A percentile compares a stretch with the other conserved stretches of the same genome.
phyloP scores from a whole-genome alignment of 2,113 vertebrate species.

The Trinectes maculatus region DNA sequence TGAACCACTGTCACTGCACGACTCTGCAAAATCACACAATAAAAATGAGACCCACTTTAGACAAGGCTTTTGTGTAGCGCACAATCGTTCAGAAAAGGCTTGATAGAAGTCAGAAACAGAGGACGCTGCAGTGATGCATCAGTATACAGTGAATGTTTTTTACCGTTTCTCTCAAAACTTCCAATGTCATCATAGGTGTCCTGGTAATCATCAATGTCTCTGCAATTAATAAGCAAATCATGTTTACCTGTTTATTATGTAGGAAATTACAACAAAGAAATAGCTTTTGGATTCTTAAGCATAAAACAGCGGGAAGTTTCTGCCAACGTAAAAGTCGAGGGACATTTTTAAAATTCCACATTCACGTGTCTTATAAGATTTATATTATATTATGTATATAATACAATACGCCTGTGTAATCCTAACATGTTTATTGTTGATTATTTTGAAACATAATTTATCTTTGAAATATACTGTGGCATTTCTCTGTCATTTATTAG shows the following conservation, averaged over 20 bases:
- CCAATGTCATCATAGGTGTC: constrained; percentile 80
- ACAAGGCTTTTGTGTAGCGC: not conserved
- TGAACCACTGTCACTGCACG: constrained; percentile 62
- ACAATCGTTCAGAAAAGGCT: too few relatives aligned
- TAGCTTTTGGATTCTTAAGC: too few relatives aligned
- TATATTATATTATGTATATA: not conserved
- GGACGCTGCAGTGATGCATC: not conserved
- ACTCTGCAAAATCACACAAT: constrained; percentile 65
- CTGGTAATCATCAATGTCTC: constrained; percentile 56
- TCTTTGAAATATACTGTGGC: too few relatives aligned
- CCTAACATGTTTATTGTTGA: too few relatives aligned
- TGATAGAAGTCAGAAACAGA: not conserved
- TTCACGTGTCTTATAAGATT: not conserved
- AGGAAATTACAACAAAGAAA: too few relatives aligned
- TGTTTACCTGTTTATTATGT: not conserved
- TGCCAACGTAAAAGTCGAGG: too few relatives aligned
- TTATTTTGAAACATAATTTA: not conserved
- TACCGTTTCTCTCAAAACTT: constrained; percentile 69
- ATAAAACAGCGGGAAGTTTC: too few relatives aligned
- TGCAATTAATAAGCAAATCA: constrained; percentile 22
- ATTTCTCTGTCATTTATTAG: too few relatives aligned
- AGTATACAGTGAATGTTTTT: not conserved
- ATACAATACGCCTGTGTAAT: too few relatives aligned
- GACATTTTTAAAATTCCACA: too few relatives aligned
- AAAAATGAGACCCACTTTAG: not conserved